phyloP scores from a whole-genome alignment of 2,888 invertebrate genomes.

The Trichacis sp. region DNA sequence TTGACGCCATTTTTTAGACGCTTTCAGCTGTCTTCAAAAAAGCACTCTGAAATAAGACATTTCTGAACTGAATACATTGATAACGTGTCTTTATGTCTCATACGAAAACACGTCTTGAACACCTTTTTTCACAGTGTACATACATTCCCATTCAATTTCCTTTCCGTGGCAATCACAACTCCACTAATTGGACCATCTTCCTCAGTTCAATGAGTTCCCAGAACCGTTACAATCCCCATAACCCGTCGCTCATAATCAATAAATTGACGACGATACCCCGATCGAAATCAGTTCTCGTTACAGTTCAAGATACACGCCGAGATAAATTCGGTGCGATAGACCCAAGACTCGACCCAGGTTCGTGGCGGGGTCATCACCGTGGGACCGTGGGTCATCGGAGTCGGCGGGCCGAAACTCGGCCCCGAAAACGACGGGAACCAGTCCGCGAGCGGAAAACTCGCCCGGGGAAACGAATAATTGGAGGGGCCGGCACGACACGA shows the following conservation, averaged over 20 bases:
- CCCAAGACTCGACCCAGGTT: too few relatives aligned
- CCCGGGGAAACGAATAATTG: conserved; percentile 38
- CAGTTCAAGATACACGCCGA: conserved; percentile 28
- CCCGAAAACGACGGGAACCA: conserved; percentile 37
- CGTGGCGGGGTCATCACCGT: conserved; percentile 58
- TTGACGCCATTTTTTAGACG: too few relatives aligned
- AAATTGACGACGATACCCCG: not conserved
- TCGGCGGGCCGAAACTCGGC: conserved; percentile 51
- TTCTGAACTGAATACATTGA: too few relatives aligned
- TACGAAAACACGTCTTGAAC: too few relatives aligned
- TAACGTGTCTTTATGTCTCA: too few relatives aligned
- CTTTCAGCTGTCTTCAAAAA: too few relatives aligned
- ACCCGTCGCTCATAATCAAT: conserved; percentile 2
- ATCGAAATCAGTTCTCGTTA: conserved; percentile 18
- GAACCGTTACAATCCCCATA: conserved; percentile 2
- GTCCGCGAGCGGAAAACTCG: conserved; percentile 39
- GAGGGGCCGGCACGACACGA: conserved; percentile 41
- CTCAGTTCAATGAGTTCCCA: too few relatives aligned
- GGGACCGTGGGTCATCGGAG: conserved; percentile 60
- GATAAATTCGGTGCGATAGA: conserved; percentile 45
- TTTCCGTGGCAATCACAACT: too few relatives aligned
- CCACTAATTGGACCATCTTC: too few relatives aligned
- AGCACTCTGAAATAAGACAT: too few relatives aligned
- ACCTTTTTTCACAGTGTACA: too few relatives aligned
- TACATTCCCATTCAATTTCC: too few relatives aligned